Evolutionary conservation across 2,888 invertebrate genomes (phyloP), one percentile per base, ranked within the genome.

Genomic region (Tetanocera ferruginea): DNA sequence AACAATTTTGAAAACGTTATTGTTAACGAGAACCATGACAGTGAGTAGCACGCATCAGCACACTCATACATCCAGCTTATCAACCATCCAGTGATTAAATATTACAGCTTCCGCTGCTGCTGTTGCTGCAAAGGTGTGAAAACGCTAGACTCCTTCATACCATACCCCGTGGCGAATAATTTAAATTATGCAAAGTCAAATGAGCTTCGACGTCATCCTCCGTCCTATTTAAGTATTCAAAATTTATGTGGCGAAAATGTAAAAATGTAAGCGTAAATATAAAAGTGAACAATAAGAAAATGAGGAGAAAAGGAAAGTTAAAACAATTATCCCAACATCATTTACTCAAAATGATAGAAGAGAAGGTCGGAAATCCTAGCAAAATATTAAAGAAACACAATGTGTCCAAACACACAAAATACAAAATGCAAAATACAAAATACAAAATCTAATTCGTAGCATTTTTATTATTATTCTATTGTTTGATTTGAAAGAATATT

Each of bases 161-260:
- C 23, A 43, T 28, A 19, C 72, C 72, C 57, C 23, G 57, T 23
- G 57, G 72, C 72, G 25, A 72, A 72, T 57, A 57, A 57, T 37
- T 57, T 72, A 57, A 72, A 72, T 72, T 72, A 67, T 37, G 67
- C 37, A 34, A 67, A 64, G 43, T 31, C 43, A 37, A 67, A 60
- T 60, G 60, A 60, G 60, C 28, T 60, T 28, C 60, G 28, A 25
- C 57, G 11, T 28, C 9, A 11, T 14, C 43, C 2, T 43, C 37
- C 8, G 5, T 11, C 11, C 14, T 2, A 43, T 14, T 14, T 8
- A 28, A n/a, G 19, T 14, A 57, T 14, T 14, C 57, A 8, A 57
- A 57, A 57, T 17, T 60, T 19, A 60, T 60, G 25, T 9, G 9
- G 11, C 60, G 28, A 6, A 60, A 9, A 28, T 28, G 23, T 25